Evolutionary conservation across 2,113 vertebrate genomes (phyloP), one percentile per base, ranked within the genome.

Genomic region (Aix galericulata): DNA sequence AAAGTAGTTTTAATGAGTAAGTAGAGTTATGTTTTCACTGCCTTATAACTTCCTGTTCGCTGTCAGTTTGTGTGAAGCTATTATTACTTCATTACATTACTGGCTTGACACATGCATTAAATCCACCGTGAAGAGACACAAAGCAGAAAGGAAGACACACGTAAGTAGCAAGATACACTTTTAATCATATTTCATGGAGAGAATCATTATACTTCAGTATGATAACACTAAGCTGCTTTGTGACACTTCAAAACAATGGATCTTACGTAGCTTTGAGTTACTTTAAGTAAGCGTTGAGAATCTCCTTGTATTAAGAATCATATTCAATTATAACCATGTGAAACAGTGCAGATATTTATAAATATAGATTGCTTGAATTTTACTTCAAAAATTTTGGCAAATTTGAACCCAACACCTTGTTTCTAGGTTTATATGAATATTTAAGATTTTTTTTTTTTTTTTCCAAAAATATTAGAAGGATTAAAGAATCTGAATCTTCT

Each of bases 81-180:
- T 93, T 93, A 86, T 89, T 94, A 11, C 23, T 89, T 87, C 82
- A 36, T 66, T 85, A 55, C 17, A 8, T 72, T 91, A 21, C 26
- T 69, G 62, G 4, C 38, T 85, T 89, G 78, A 76, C 71, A 63
- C 27, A 74, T 0, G 0, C 50, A 48, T 87, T 82, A 85, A 56
- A 89, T 56, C 17, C 32, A 4, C 76, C 18, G 21, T 63, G 58
- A 94, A 84, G 26, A 92, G 78, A 73, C 42, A 84, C 17, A 80
- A 69, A 94, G 44, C 29, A 73, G 62, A 91, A 89, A 87, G 36
- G 34, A 72, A 82, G n/a, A 44, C 23, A 73, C 58, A 20, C 11
- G 11, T 58, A 69, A 80, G 58, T 10, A 77, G 36, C 40, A 58
- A 89, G 36, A 87, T 40, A 76, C 50, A 79, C 50, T 91, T 91